Base-by-base conservation (phyloP, 2,113 vertebrate species). In the Camarhynchus parvulus region DNA sequence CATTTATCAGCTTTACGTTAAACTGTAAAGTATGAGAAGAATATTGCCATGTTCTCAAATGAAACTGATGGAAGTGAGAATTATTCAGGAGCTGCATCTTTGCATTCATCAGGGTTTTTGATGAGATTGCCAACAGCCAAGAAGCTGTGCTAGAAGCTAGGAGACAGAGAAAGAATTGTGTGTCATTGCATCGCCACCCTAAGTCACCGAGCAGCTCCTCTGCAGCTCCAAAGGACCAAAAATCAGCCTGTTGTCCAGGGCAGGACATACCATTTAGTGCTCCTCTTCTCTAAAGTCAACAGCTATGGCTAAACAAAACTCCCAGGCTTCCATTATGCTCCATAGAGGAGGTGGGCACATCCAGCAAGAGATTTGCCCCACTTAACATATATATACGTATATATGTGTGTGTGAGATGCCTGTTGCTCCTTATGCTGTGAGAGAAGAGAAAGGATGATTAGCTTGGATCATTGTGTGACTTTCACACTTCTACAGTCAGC, bases 1-100 rank as follows among this genome's bases (percentile, higher is more conserved):
- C 64, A 94, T 91, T 92, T 94, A 95, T 97, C 94, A 90, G 92
- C 88, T 91, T 95, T 93, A 95, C 0, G 1, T 76, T 95, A 89
- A 96, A 92, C 44, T 72, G 66, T 50, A 72, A 95, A 95, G 50
- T 81, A 73, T 64, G 80, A 41, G 64, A 35, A 94, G 52, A 96
- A 88, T 72, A 89, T 78, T 50, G 20, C 68, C 37, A 37, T 42
- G 41, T 66, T 62, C 62, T 90, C 69, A 62, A 64, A 87, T 7
- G 42, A 92, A 95, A 93, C 17, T 41, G 27, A 76, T 75, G 61
- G 49, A 94, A 95, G 56, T 59, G 58, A 94, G 58, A 90, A 89
- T 94, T 91, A 92, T 80, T 90, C 58, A 88, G 58, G 49, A 31
- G 28, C 58, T 3, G 7, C 62, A 73, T 75, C 52, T 22, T 9